Conservation (phyloP, 2,113 vertebrate species). For the Ursus arctos region DNA sequence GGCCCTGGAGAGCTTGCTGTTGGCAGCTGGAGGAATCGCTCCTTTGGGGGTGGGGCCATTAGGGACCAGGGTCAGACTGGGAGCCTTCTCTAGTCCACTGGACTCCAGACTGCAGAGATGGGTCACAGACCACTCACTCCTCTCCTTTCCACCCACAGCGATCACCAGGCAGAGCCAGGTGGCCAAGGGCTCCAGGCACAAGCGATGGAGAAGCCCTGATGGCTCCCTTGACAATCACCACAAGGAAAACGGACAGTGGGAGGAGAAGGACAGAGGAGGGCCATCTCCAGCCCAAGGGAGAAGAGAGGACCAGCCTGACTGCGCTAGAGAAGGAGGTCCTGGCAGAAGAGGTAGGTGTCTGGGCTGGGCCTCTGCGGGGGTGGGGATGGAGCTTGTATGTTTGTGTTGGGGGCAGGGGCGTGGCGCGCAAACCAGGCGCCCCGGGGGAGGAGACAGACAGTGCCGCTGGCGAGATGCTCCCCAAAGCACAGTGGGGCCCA, state of each 20-base stretch:
- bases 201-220: not conserved
- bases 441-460: not conserved
- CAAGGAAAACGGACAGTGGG: fast-evolving
- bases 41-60: fast-evolving
- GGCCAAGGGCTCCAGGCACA: not conserved
- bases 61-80: not conserved
- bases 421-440: not conserved
- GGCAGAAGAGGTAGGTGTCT: not conserved
- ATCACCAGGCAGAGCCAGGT: not conserved
- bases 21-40: not conserved
- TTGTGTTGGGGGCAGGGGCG: not conserved
- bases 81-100: too few relatives aligned
- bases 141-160: not conserved
- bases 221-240: not conserved
- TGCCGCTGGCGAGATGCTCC: fast-evolving
- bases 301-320: fast-evolving
- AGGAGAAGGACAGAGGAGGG: fast-evolving
- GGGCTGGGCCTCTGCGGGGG: not conserved
- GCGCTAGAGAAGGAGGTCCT: not conserved
- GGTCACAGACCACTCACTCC: not conserved
- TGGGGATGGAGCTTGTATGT: not conserved
- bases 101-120: too few relatives aligned
- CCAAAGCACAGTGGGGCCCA: not conserved
- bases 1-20: not conserved
- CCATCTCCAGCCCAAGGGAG: fast-evolving